Base-by-base conservation (phyloP, 2,797 vertebrate genomes). In the Hemitrygon akajei region DNA sequence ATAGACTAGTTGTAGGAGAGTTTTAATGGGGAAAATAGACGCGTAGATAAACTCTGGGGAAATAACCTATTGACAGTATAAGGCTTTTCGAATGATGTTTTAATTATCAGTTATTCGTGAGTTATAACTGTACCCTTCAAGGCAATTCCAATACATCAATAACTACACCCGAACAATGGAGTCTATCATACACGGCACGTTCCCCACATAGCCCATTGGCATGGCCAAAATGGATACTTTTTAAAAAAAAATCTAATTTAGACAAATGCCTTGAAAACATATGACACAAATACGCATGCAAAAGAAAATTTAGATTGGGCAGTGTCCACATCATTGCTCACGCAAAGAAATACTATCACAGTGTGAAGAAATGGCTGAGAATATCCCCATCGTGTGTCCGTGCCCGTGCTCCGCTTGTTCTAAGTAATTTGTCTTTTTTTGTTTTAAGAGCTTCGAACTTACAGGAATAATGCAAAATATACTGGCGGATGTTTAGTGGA, bases 81-180 rank as follows among this genome's bases (percentile, higher is more conserved):
- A 66, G n/a, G 86, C 60, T 37, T 69, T 69, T 37, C 37, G 86
- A 89, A 89, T 66, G 18, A 89, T 69, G 63, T 1, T 7, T 66
- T 7, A n/a, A 34, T 60, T 60, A 4, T 10, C 56, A 86, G 11
- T 79, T 37, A 77, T 77, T 12, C 7, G 30, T 84, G 81, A 56
- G 22, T 47, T 87, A 27, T n/a, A 20, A 66, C n/a, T 89, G 60
- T 66, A 66, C 66, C 25, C 56, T 58, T 9, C 34, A 92, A 47
- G 47, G 37, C 22, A 92, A 73, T 22, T 11, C 2, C 69, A 14
- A 22, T 20, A 75, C 71, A 75, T 56, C 34, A 92, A 92, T 75
- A 75, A 40, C 66, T 71, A 40, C 89, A 92, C 9, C 37, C 20
- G 66, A 92, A 75, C 91, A 75, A 92, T 92, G 69, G 91, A 89